Conservation (phyloP, 2,113 vertebrate species). For the Nyctereutes procyonoides region DNA sequence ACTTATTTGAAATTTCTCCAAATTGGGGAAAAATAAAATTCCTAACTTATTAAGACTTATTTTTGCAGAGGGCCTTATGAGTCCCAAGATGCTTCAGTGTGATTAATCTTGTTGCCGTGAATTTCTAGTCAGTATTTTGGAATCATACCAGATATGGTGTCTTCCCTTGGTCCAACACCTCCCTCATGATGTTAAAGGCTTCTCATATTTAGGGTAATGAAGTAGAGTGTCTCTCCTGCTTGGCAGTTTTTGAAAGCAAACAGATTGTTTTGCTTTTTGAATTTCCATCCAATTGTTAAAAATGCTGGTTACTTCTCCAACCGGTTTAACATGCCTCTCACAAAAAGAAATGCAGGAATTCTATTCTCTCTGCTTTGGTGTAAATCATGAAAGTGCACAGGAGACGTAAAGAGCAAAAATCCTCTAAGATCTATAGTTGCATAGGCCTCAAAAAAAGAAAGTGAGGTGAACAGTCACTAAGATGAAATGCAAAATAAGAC, state of each 20-base stretch:
- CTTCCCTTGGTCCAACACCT: not conserved
- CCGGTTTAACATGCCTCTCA: not conserved
- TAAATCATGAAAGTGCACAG: not conserved
- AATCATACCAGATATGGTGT: not conserved
- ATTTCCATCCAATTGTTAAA: not conserved
- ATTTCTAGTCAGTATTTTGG: not conserved
- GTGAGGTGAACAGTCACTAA: not conserved
- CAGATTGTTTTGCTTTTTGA: not conserved
- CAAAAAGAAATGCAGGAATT: not conserved
- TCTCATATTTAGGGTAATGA: not conserved
- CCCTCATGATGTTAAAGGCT: not conserved
- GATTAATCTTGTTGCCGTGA: not conserved
- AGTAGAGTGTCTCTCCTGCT: not conserved
- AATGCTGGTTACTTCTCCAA: not conserved
- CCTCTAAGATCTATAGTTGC: not conserved
- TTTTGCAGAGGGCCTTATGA: not conserved
- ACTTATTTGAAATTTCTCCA: not conserved
- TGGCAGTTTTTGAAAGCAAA: not conserved
- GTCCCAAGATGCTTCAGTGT: not conserved
- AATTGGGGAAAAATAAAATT: slow-evolving; percentile 24
- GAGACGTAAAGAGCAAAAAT: not conserved
- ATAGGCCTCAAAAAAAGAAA: not conserved
- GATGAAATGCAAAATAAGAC: not conserved
- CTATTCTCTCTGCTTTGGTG: not conserved
- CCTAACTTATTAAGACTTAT: slow-evolving; percentile 19